Percentiles rank a stretch among this genome's conserved stretches.
These are phyloP conservation scores for Crax fasciolata DNA, from an alignment of 2,797 vertebrate genomes.

Conservation along the genomic window DNA sequence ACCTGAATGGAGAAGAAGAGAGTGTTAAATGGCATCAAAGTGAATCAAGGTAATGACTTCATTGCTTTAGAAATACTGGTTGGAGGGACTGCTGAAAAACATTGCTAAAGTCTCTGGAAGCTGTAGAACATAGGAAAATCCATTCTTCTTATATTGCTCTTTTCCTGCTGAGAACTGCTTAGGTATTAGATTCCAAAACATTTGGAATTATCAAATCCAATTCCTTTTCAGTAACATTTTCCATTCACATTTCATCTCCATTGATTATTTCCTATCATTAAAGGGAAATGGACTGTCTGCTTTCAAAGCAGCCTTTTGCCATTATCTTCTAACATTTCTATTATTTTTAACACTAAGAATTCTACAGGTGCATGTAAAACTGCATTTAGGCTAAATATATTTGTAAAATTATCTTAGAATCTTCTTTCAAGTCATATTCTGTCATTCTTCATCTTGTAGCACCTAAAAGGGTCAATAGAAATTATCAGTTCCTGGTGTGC, in stretches of 20 bases:
- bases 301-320: not conserved
- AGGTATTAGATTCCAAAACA: not conserved
- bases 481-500: not conserved
- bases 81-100: slow-evolving; percentile 30
- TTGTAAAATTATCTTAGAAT: not conserved
- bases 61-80: not conserved
- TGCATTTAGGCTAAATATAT: not conserved
- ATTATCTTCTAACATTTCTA: not conserved
- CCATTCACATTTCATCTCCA: not conserved
- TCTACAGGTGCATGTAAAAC: not conserved
- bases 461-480: not conserved
- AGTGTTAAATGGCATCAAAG: not conserved
- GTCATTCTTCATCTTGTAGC: not conserved
- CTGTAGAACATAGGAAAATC: slow-evolving; percentile 2
- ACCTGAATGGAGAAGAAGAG: slow-evolving; percentile 79
- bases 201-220: not conserved
- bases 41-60: not conserved
- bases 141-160: slow-evolving; percentile 50
- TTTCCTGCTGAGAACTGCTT: not conserved
- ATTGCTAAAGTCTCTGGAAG: slow-evolving; percentile 41
- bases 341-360: slow-evolving; percentile 11
- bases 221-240: not conserved
- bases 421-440: not conserved
- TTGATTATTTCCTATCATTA: slow-evolving; percentile 4
- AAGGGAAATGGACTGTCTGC: not conserved